A percentile compares a stretch with the other conserved stretches of the same genome.
These are phyloP conservation scores for Channa maculata DNA, from an alignment of 2,113 vertebrate genomes.

Conservation along the genomic window DNA sequence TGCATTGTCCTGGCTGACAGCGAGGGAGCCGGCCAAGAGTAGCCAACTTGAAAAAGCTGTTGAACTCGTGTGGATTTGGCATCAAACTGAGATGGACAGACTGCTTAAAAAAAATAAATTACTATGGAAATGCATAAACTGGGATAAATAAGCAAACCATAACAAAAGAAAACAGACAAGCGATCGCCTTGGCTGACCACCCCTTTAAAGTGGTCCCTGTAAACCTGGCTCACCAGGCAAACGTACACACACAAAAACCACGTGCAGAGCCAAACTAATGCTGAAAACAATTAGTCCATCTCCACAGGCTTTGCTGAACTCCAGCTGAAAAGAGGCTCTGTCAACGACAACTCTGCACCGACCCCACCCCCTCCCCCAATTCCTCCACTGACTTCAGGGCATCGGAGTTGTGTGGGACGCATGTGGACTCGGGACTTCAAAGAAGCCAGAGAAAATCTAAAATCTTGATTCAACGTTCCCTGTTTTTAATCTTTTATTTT, in stretches of 20 bases:
- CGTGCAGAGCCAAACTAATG: not conserved
- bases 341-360: conserved; percentile 2
- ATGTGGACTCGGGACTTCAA: conserved; percentile 63
- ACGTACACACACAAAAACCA: not conserved
- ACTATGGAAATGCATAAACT: not conserved
- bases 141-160: not conserved
- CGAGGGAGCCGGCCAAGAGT: conserved; percentile 21
- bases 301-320: conserved; percentile 10
- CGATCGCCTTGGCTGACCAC: conserved; percentile 9
- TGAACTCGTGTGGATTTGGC: conserved; percentile 20
- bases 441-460: conserved; percentile 65
- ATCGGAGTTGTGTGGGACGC: conserved; percentile 44
- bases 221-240: not conserved
- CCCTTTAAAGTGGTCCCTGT: conserved; percentile 5
- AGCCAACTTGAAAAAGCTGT: conserved; percentile 36
- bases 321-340: no score
- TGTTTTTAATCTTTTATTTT: conserved; percentile 67
- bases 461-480: conserved; percentile 53
- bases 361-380: not conserved
- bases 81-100: not conserved
- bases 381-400: conserved; percentile 45
- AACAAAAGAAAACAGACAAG: not conserved
- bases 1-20: conserved; percentile 27
- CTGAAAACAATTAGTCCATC: not conserved
- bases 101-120: not conserved